Base-by-base conservation (phyloP, 2,797 vertebrate genomes). In the Mus spretus region DNA sequence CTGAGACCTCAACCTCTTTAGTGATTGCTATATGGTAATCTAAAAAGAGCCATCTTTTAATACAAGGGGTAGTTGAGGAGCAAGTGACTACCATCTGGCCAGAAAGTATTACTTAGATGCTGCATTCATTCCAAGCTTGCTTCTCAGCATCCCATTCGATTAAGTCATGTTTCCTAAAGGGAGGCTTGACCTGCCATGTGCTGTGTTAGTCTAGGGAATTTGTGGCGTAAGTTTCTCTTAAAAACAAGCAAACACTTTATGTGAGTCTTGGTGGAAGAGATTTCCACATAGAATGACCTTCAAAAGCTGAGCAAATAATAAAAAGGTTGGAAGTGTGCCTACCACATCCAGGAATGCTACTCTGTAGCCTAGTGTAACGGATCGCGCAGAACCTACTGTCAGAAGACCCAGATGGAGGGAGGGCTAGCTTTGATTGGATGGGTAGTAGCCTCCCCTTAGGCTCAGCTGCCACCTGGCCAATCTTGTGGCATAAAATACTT, bases 101-200 rank as follows among this genome's bases (percentile, higher is more conserved):
- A 83, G 91, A 96, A 94, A 89, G 63, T 63, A 13, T 50, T 57
- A 61, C 95, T 87, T 90, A 93, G 92, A 93, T 89, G 72, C 40
- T 96, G 40, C n/a, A 85, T 91, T 44, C 28, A 63, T 90, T 67
- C 83, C 59, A 81, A 95, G 34, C 28, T 74, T 44, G 50, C 75
- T 94, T 93, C 74, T 81, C 91, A 78, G 72, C 53, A 95, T 77
- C 72, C 77, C 74, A 86, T 93, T 94, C 95, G 88, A 93, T 95
- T 89, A 96, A 89, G 59, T 7, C 93, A 44, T 61, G 40, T 87
- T 97, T 97, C 72, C 84, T 93, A 79, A 96, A 90, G 37, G 28
- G 74, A 93, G 40, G 31, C 40, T 78, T 92, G 79, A 91, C 40
- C n/a, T 87, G 55, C 84, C 95, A 96, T 77, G 90, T 93, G 85